Percentiles rank a stretch among this genome's conserved stretches.
Conservation (phyloP, 1,140 invertebrate genomes). For the Zophobas morio region DNA sequence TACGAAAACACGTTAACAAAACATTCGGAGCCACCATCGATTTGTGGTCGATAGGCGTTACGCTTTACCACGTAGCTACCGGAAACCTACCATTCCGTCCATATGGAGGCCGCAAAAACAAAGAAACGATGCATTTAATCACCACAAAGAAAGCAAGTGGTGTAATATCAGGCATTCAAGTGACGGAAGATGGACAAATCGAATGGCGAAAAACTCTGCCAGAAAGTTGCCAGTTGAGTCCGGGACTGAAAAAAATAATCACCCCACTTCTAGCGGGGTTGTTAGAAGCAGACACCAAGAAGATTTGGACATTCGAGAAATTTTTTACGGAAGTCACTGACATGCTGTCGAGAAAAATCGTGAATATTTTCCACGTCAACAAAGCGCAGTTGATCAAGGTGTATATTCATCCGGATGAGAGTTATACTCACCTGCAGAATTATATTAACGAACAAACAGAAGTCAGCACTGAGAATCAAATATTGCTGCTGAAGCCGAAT, state of each 20-base stretch:
- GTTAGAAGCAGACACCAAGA: slow-evolving; percentile 89
- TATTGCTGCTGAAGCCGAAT: slow-evolving; percentile 80
- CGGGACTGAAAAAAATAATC: slow-evolving; percentile 87
- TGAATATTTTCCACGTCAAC: slow-evolving; percentile 91
- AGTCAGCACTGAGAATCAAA: slow-evolving; percentile 84
- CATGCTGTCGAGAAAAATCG: slow-evolving; percentile 75
- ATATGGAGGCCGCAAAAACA: slow-evolving; percentile 94
- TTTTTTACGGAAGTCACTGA: slow-evolving; percentile 92
- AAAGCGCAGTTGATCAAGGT: slow-evolving; percentile 77
- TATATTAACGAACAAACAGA: slow-evolving; percentile 90
- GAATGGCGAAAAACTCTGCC: slow-evolving; percentile 92
- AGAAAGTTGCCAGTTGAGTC: slow-evolving; percentile 86
- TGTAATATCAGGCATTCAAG: slow-evolving; percentile 94
- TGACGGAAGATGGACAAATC: slow-evolving; percentile 91
- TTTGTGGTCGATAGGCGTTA: slow-evolving; percentile 98
- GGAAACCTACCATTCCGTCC: slow-evolving; percentile 94
- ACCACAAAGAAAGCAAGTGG: slow-evolving; percentile 94
- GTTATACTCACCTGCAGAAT: slow-evolving; percentile 82
- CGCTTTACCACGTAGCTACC: slow-evolving; percentile 96
- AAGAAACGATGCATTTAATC: slow-evolving; percentile 96
- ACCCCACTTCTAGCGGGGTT: slow-evolving; percentile 92
- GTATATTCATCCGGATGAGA: slow-evolving; percentile 86
- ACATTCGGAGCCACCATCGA: slow-evolving; percentile 96
- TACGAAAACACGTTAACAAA: slow-evolving; percentile 91
- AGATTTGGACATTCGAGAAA: slow-evolving; percentile 94